phyloP scores from a whole-genome alignment of 2,797 vertebrate genomes.

The Hydrolagus colliei region DNA sequence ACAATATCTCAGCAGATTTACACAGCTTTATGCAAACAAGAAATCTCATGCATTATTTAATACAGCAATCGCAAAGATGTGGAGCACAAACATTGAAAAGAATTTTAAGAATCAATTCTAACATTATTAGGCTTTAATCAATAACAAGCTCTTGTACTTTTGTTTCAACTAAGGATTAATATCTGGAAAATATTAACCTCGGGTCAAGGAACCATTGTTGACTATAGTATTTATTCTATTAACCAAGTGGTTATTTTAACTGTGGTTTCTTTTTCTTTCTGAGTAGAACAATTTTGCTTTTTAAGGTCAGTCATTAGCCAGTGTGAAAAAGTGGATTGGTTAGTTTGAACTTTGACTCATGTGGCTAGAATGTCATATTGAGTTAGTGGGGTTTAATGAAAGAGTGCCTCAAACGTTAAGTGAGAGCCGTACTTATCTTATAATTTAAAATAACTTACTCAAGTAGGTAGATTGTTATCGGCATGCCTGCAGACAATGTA shows the following conservation, averaged over 20 bases:
- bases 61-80: not conserved
- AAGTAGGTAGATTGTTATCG: not conserved
- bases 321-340: not conserved
- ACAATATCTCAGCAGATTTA: not conserved
- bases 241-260: constrained; percentile 28
- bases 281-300: constrained; percentile 6
- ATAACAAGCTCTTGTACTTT: not conserved
- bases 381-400: not conserved
- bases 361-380: not conserved
- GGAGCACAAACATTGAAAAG: not conserved
- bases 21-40: not conserved
- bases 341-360: constrained; percentile 1
- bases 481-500: not conserved
- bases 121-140: constrained; percentile 1
- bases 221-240: not conserved
- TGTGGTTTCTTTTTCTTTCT: constrained; percentile 13
- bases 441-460: not conserved
- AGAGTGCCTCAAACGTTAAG: not conserved
- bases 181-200: constrained; percentile 25
- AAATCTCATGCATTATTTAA: not conserved
- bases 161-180: not conserved
- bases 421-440: not conserved
- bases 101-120: not conserved
- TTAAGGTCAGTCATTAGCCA: constrained; percentile 6
- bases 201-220: constrained; percentile 7